These are phyloP conservation scores for Mesopsocus fuscifrons DNA, from an alignment of 2,888 invertebrate species.

Conservation along the genomic window DNA sequence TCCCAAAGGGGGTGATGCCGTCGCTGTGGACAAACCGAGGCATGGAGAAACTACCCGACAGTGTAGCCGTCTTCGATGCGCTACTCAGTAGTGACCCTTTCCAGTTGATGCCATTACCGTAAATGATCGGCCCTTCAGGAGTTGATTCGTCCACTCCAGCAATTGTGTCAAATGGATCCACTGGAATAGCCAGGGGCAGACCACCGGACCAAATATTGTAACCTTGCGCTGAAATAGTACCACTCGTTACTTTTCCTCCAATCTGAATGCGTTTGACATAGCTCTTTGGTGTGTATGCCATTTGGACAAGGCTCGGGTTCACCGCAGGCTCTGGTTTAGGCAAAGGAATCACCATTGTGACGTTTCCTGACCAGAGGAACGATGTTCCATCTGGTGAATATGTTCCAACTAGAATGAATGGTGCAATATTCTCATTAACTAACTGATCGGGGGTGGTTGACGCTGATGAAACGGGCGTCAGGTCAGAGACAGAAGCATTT, in stretches of 20 bases:
- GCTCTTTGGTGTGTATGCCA: neutral
- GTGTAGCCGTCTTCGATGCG: neutral
- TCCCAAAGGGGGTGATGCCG: neutral
- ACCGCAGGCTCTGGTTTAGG: conserved; percentile 13
- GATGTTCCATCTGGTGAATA: neutral
- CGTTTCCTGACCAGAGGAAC: conserved; percentile 15
- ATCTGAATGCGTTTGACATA: neutral
- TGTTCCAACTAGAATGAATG: neutral
- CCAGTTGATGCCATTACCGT: conserved; percentile 9
- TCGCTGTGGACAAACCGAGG: conserved; percentile 3
- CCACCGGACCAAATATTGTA: conserved; percentile 12
- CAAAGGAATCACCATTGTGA: conserved; percentile 14
- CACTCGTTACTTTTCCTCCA: conserved; percentile 11
- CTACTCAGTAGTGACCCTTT: neutral
- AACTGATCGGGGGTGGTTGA: neutral
- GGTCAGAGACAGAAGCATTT: neutral
- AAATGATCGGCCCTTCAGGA: neutral
- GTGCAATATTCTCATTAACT: neutral
- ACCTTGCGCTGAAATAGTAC: conserved; percentile 10
- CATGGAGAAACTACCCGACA: conserved; percentile 12
- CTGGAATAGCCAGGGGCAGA: conserved; percentile 10
- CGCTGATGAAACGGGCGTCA: neutral
- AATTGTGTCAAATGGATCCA: neutral
- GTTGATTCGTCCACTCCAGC: neutral
- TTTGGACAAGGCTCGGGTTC: neutral